These are phyloP conservation scores for Scaptomyza graminum DNA, from an alignment of 1,140 invertebrate species.

Conservation along the genomic window DNA sequence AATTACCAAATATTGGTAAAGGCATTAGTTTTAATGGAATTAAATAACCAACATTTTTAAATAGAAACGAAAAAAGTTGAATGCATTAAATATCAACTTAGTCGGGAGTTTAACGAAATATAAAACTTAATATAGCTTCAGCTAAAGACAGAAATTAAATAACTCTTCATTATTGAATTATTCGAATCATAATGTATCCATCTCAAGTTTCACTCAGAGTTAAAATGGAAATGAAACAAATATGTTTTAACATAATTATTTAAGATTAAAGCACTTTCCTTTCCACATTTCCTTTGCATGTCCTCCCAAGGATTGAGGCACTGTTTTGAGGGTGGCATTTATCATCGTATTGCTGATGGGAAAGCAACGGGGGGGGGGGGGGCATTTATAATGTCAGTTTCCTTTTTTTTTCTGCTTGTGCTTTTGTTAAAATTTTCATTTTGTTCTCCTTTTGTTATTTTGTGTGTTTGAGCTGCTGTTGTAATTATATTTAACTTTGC, in stretches of 20 bases:
- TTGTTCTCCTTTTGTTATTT: conserved; percentile 10
- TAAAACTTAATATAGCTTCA: too few relatives aligned
- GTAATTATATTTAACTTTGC: conserved; percentile 63
- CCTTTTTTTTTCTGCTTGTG: neutral
- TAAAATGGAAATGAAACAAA: neutral
- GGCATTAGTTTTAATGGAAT: too few relatives aligned
- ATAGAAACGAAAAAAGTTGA: too few relatives aligned
- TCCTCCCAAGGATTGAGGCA: too few relatives aligned
- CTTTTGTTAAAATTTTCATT: conserved; percentile 1
- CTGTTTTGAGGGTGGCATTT: conserved; percentile 3
- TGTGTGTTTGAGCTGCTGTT: conserved; percentile 33
- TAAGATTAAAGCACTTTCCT: neutral
- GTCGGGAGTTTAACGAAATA: too few relatives aligned
- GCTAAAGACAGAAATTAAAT: too few relatives aligned
- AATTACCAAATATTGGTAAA: too few relatives aligned
- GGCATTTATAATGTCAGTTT: neutral
- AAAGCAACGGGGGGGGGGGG: neutral
- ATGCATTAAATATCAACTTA: too few relatives aligned
- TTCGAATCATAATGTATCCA: neutral
- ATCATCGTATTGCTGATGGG: conserved; percentile 7
- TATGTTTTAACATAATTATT: neutral
- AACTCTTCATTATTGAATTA: neutral
- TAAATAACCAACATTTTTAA: too few relatives aligned
- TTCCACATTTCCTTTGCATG: neutral
- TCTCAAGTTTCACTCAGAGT: neutral